Base-by-base conservation (phyloP, 2,113 vertebrate genomes). In the Calidris pugnax region DNA sequence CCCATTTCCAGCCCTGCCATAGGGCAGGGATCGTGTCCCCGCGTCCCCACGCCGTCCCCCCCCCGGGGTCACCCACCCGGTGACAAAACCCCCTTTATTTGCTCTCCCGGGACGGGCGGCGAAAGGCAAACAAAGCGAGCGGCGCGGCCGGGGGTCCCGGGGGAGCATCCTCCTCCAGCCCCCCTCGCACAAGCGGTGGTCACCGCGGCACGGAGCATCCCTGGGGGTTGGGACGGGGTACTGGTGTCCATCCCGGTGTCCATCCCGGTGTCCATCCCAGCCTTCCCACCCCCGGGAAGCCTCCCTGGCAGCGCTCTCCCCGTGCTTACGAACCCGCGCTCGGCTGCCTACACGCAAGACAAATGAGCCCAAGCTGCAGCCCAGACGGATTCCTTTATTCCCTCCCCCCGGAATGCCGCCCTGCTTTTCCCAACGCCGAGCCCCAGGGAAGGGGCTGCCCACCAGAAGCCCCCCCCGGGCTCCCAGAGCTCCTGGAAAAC, bases 301-400 rank as follows among this genome's bases (percentile, higher is more conserved):
- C 82, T 84, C 95, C 85, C 88, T 86, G 96, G 96, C 95, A 85
- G 76, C 1, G 88, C 12, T 27, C 90, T 55, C 94, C 64, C 39
- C 55, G 1, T 13, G 88, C 92, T 86, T 74, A 63, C 51, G 88
- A 96, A 95, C 95, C 93, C 77, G 93, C n/a, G 64, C 90, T 74
- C 93, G 16, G 26, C 47, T 74, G 85, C 88, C 92, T 88, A 89
- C 89, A 30, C 1, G 81, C 89, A 78, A 97, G 96, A 96, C 90
- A 90, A 93, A 95, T 64, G 88, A 96, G 92, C 86, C 85, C 92
- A 90, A 88, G 92, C 95, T 90, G 95, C 90, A 75, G 71, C 86
- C 88, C 94, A 90, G 90, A 92, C 14, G 91, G 93, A 93, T 83
- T 7, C 2, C 85, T 79, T 64, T n/a, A 83, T 86, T 75, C 53